A percentile compares a stretch with the other conserved stretches of the same genome.
phyloP scores from a whole-genome alignment of 2,113 vertebrate genomes.

The Scomber colias region DNA sequence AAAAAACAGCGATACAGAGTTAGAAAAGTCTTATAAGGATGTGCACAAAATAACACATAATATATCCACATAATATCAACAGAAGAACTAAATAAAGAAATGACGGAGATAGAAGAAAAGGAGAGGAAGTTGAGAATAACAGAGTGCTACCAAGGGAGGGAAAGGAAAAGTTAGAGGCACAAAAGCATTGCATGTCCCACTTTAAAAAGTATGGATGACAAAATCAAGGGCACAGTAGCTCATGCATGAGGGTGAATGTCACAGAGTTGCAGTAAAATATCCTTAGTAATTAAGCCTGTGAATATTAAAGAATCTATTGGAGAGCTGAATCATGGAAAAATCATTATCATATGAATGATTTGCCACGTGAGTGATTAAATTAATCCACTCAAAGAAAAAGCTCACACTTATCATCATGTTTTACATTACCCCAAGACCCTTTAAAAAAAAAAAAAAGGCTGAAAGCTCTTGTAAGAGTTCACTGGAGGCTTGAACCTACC shows the following conservation, averaged over 20 bases:
- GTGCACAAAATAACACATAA: no score
- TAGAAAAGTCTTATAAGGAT: not conserved
- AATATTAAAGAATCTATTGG: conserved; percentile 31
- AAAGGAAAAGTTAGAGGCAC: not conserved
- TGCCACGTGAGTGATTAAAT: conserved; percentile 16
- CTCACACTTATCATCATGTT: conserved; percentile 5
- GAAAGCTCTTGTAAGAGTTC: conserved; percentile 9
- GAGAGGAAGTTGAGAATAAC: not conserved
- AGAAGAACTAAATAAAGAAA: not conserved
- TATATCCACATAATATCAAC: not conserved
- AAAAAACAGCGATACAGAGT: not conserved
- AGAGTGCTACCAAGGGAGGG: not conserved
- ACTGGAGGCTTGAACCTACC: not conserved
- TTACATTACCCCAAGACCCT: conserved; percentile 11
- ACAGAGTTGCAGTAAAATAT: not conserved
- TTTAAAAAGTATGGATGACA: not conserved
- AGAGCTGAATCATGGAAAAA: conserved; percentile 9
- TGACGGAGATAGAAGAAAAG: not conserved
- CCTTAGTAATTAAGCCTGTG: not conserved
- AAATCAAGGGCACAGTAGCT: not conserved
- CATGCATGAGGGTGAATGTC: not conserved
- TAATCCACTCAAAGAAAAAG: conserved; percentile 36
- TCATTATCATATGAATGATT: conserved; percentile 23
- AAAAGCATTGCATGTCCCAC: not conserved
- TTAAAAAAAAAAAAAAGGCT: conserved; percentile 24